Evolutionary conservation across 2,888 invertebrate species (phyloP).

Genomic region (Xylophagus ater): DNA sequence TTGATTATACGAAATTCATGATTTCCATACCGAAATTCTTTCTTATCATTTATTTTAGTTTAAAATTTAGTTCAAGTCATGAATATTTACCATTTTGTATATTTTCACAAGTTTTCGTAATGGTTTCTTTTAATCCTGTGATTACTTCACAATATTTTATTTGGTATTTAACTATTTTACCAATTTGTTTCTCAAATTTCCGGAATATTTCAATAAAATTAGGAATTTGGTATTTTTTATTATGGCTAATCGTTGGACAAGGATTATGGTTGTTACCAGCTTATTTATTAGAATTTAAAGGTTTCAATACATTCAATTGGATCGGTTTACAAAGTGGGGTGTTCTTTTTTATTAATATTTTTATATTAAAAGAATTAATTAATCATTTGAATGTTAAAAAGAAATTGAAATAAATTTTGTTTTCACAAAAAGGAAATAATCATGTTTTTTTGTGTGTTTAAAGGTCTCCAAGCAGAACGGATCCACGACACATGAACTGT

Average conservation of each 20-base stretch:
- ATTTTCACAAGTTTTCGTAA: conserved; percentile 70
- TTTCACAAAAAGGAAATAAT: too few relatives aligned
- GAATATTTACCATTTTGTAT: conserved; percentile 72
- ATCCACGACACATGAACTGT: too few relatives aligned
- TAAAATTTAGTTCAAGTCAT: conserved; percentile 54
- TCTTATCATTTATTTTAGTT: conserved; percentile 51
- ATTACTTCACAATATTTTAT: conserved; percentile 95
- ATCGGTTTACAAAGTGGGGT: conserved; percentile 76
- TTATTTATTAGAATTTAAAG: conserved; percentile 83
- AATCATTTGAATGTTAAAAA: too few relatives aligned
- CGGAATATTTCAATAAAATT: conserved; percentile 43
- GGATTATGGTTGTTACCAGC: conserved; percentile 81
- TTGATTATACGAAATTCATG: conserved; percentile 45
- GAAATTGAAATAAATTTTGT: too few relatives aligned
- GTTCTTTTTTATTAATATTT: conserved; percentile 75
- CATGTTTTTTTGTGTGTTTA: too few relatives aligned
- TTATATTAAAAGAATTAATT: conserved; percentile 46
- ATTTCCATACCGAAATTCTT: conserved; percentile 58
- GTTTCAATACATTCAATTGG: conserved; percentile 66
- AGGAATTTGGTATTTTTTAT: conserved; percentile 39
- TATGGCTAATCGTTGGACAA: conserved; percentile 68
- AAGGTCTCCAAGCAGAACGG: too few relatives aligned
- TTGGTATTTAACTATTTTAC: conserved; percentile 88
- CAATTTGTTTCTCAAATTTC: conserved; percentile 64
- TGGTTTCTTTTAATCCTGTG: conserved; percentile 91